phyloP scores from a whole-genome alignment of 1,140 invertebrate genomes.

The Lasaia peninsularis region DNA sequence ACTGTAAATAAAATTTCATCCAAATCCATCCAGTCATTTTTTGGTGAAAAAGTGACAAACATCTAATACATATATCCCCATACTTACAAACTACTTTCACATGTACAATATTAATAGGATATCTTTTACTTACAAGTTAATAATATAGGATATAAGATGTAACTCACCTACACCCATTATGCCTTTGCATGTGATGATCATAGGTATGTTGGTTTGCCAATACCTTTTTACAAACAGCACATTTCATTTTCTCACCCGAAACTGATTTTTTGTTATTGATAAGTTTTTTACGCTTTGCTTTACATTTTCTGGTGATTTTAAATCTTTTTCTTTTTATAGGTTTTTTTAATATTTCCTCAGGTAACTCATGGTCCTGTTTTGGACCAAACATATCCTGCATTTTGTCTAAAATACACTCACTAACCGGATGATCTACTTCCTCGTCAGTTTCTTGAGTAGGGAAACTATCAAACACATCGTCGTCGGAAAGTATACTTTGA shows the following conservation, averaged over 20 bases:
- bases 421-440: not conserved
- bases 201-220: conserved; percentile 50
- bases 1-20: too few relatives aligned
- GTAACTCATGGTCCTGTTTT: not conserved
- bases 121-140: not conserved
- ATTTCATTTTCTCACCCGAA: conserved; percentile 25
- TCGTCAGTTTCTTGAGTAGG: not conserved
- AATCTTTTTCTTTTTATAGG: conserved; percentile 21
- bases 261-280: conserved; percentile 18
- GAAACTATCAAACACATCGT: not conserved
- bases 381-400: conserved; percentile 24
- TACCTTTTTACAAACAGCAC: conserved; percentile 47
- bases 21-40: too few relatives aligned
- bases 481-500: not conserved
- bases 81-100: too few relatives aligned
- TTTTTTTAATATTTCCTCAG: conserved; percentile 2
- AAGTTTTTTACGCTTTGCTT: conserved; percentile 9
- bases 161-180: conserved; percentile 44
- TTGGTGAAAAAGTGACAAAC: too few relatives aligned
- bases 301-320: conserved; percentile 20
- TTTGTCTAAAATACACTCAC: conserved; percentile 19
- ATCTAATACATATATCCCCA: too few relatives aligned
- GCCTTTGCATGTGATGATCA: conserved; percentile 57
- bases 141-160: not conserved
- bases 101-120: too few relatives aligned